Conservation (phyloP, 1,140 invertebrate species). For the Rhopalosiphum padi region DNA sequence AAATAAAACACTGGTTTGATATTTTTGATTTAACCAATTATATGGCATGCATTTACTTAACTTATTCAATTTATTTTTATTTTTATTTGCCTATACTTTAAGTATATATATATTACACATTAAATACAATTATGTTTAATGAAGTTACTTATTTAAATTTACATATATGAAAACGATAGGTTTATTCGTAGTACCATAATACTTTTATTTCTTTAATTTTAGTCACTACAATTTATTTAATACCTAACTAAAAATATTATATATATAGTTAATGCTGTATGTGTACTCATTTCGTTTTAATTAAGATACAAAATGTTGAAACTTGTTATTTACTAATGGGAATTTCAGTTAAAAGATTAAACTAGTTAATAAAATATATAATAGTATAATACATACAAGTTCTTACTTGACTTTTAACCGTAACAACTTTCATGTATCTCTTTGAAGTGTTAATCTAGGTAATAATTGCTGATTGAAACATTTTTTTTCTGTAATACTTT, state of each 20-base stretch:
- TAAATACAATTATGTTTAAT: not conserved
- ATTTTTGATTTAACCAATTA: too few relatives aligned
- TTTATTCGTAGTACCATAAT: not conserved
- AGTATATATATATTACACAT: not conserved
- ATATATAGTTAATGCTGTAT: not conserved
- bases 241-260: not conserved
- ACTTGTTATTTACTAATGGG: not conserved
- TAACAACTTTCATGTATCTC: not conserved
- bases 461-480: not conserved
- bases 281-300: not conserved
- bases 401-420: not conserved
- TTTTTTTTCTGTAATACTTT: not conserved
- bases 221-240: not conserved
- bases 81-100: not conserved
- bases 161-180: not conserved
- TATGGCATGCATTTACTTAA: too few relatives aligned
- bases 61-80: not conserved
- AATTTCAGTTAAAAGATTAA: not conserved
- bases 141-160: not conserved
- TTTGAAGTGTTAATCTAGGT: conserved; percentile 6
- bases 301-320: not conserved
- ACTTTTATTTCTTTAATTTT: not conserved
- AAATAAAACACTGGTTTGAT: too few relatives aligned
- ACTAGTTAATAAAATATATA: not conserved
- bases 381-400: not conserved